phyloP scores from a whole-genome alignment of 2,113 vertebrate genomes.

The Chitala chitala region DNA sequence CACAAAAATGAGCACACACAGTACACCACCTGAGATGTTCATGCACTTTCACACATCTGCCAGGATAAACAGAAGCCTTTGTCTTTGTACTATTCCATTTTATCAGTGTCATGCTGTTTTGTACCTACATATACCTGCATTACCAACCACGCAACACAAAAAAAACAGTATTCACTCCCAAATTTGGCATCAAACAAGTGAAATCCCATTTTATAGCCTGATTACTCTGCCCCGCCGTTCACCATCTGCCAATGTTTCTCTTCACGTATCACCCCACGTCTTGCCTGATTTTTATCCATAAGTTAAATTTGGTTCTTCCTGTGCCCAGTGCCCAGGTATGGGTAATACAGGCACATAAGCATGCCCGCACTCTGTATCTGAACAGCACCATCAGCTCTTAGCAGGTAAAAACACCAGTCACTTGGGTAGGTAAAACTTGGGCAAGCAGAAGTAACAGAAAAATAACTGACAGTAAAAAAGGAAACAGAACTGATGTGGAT shows the following conservation, averaged over 20 bases:
- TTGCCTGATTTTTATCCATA: too few species aligned
- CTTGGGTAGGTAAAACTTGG: too few species aligned
- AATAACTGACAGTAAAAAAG: too few species aligned
- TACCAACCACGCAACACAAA: background rate
- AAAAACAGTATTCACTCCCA: background rate
- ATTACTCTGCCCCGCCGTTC: too few species aligned
- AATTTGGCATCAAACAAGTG: background rate
- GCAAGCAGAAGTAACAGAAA: too few species aligned
- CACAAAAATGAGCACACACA: background rate
- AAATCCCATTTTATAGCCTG: background rate
- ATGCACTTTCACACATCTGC: background rate
- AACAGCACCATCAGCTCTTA: too few species aligned
- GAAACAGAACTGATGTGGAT: too few species aligned
- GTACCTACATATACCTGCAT: background rate
- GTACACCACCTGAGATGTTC: background rate
- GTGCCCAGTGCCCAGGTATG: too few species aligned
- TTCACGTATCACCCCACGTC: background rate
- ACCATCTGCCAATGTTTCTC: background rate
- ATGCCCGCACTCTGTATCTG: too few species aligned
- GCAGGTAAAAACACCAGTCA: too few species aligned
- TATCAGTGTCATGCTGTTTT: background rate
- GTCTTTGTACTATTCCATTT: background rate
- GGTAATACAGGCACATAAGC: too few species aligned
- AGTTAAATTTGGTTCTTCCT: background rate
- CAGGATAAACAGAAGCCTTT: background rate